Evolutionary conservation across 2,888 invertebrate genomes (phyloP).

Genomic region (Charanyca ferruginea): DNA sequence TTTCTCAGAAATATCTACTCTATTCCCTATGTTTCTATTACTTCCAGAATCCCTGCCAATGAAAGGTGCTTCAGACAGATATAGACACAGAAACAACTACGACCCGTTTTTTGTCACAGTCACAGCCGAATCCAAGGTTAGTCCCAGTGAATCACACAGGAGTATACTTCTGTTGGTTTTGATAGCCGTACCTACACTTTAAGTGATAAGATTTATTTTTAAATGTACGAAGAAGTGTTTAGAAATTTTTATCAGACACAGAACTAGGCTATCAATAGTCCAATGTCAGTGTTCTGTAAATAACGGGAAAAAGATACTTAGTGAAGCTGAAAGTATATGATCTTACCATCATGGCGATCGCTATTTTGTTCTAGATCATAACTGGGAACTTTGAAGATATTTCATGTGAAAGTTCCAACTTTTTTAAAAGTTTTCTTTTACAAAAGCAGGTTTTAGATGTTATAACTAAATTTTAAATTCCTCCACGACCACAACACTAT

Average conservation of each 20-base stretch:
- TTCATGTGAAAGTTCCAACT: too few species aligned
- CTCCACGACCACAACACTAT: too few species aligned
- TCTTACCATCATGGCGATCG: too few species aligned
- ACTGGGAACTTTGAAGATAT: too few species aligned
- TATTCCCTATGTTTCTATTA: background rate
- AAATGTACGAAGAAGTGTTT: background rate
- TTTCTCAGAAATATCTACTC: too few species aligned
- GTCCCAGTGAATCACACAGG: conserved; percentile 2
- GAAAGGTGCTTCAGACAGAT: conserved; percentile 84
- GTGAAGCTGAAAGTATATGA: too few species aligned
- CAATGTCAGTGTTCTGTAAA: conserved; percentile 14
- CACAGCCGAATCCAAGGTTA: conserved; percentile 81
- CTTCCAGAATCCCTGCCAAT: conserved; percentile 85
- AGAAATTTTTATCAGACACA: conserved; percentile 15
- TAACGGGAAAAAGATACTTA: background rate
- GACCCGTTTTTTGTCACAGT: conserved; percentile 86
- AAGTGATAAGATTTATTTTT: conserved; percentile 20
- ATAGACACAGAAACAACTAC: conserved; percentile 83
- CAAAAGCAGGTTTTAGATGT: too few species aligned
- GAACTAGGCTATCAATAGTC: conserved; percentile 39
- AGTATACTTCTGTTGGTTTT: conserved; percentile 12
- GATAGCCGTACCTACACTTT: background rate
- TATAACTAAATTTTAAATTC: too few species aligned
- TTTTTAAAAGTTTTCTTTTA: too few species aligned
- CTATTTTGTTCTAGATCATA: too few species aligned